Evolutionary conservation across 2,113 vertebrate genomes (phyloP).

Genomic region (Plectropomus leopardus): DNA sequence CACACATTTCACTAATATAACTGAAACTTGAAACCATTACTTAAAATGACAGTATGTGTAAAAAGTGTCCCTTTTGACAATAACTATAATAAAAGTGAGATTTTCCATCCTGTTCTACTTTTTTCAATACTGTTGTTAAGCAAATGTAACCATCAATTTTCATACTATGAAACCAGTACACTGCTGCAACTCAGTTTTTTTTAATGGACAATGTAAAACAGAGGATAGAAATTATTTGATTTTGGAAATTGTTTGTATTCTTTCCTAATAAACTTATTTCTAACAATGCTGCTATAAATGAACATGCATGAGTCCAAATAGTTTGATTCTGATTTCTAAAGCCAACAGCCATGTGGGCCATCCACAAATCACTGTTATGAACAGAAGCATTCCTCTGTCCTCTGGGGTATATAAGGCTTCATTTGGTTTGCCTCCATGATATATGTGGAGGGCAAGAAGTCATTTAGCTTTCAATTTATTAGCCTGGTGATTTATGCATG

Average conservation of each 20-base stretch:
- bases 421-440: constrained; percentile 80
- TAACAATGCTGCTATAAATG: neutral
- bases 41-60: too few species aligned
- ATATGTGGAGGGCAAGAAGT: constrained; percentile 85
- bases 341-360: constrained; percentile 55
- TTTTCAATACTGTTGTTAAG: too few species aligned
- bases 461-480: constrained; percentile 87
- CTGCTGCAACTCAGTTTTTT: too few species aligned
- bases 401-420: constrained; percentile 82
- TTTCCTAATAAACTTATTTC: constrained; percentile 1
- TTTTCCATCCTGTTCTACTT: too few species aligned
- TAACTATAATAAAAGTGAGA: too few species aligned
- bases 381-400: constrained; percentile 87
- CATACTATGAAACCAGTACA: too few species aligned
- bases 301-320: constrained; percentile 20
- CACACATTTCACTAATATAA: too few species aligned
- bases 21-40: too few species aligned
- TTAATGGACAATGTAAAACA: neutral
- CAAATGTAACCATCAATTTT: too few species aligned
- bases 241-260: neutral
- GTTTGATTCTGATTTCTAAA: constrained; percentile 54
- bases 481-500: constrained; percentile 92
- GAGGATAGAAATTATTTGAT: neutral
- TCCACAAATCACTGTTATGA: constrained; percentile 85
- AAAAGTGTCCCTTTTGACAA: too few species aligned